Evolutionary conservation across 2,113 vertebrate species (phyloP), one percentile per base, ranked within the genome.

Genomic region (Callorhinus ursinus): DNA sequence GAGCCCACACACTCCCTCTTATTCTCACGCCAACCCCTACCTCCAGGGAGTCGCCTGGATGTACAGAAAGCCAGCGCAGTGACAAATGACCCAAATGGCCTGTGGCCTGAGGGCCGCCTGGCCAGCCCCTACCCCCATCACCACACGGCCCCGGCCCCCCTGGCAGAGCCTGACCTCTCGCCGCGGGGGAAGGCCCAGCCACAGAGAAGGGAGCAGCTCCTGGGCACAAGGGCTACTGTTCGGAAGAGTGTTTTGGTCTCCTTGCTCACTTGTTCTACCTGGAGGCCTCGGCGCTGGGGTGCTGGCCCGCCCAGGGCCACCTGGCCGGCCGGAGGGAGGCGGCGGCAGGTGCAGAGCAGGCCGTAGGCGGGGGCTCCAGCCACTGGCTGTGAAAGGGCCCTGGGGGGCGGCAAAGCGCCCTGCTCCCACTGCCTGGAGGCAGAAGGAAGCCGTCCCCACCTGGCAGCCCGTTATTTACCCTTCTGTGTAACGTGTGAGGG

Each of bases 121-220:
- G 18, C 4, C 10, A 31, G 83, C 28, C 36, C 18, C 14, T 15
- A 11, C 1, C 8, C 13, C 13, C 5, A 0, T 31, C 16, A 1
- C 42, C n/a, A 21, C 18, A 2, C 2, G 2, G 2, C 14, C 59
- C 15, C 24, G 42, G 5, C 33, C 16, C 21, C n/a, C 31, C 39
- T 3, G 3, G 33, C 7, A 82, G 53, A 92, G 10, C 31, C 13
- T 21, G 49, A 18, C 15, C 49, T 42, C 65, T 18, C 15, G 0
- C 2, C 28, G 26, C 22, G 24, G 3, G 3, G 28, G 51, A 69
- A 61, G 57, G 33, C 46, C 13, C 53, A 46, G 46, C 13, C 16
- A 7, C 4, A 0, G 46, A 85, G 33, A 57, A 57, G 39, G 18
- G 21, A 31, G 10, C 4, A 28, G 19, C 7, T 46, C 0, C 71